phyloP scores from a whole-genome alignment of 2,113 vertebrate species.

The Bettongia penicillata region DNA sequence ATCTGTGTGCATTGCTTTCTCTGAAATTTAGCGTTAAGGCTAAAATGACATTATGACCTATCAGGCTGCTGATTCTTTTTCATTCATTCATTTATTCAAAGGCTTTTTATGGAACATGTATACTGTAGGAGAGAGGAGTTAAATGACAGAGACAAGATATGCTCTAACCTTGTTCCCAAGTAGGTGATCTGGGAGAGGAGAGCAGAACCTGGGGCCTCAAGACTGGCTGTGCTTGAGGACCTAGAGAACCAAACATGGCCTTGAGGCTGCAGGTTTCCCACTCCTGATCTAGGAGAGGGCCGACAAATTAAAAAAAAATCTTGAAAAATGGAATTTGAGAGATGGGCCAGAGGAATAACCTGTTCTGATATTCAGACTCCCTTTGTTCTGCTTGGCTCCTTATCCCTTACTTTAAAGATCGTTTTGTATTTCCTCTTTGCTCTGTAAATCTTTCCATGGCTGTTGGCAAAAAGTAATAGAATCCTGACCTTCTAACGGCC shows the following conservation, averaged over 20 bases:
- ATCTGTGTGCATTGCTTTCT: background rate
- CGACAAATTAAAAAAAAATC: background rate
- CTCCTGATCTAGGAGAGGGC: background rate
- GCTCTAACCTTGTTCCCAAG: background rate
- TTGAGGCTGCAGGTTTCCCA: too few relatives aligned
- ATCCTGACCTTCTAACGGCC: background rate
- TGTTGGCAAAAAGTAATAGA: background rate
- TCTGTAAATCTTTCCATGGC: background rate
- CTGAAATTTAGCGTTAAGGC: background rate
- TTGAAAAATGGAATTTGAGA: background rate
- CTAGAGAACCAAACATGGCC: too few relatives aligned
- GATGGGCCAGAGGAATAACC: background rate
- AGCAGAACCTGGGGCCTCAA: too few relatives aligned
- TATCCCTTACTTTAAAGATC: background rate
- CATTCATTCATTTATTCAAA: background rate
- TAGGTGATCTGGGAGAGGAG: background rate
- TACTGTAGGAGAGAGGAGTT: background rate
- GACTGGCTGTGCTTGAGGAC: too few relatives aligned
- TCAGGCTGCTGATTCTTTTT: background rate
- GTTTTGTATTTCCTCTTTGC: background rate
- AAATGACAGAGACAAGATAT: background rate
- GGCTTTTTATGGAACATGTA: background rate
- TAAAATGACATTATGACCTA: background rate
- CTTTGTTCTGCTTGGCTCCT: background rate
- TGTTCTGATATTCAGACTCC: background rate